Evolutionary conservation across 2,113 vertebrate genomes (phyloP).

Genomic region (Acinonyx jubatus): DNA sequence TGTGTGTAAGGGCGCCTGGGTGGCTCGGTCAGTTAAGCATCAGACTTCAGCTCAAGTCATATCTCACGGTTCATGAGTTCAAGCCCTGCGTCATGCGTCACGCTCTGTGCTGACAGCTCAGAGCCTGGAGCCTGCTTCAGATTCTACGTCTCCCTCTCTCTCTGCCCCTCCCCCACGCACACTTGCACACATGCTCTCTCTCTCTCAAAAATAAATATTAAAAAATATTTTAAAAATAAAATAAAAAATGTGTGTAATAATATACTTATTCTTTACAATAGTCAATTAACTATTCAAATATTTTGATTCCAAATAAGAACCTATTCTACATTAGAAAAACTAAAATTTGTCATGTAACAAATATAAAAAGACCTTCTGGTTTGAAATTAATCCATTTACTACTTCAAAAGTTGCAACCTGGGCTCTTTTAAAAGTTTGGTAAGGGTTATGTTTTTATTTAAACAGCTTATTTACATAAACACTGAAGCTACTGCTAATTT

Average conservation of each 20-base stretch:
- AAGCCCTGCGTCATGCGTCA: too few species aligned
- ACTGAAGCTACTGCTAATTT: neutral
- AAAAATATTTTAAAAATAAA: too few species aligned
- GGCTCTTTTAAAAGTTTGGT: neutral
- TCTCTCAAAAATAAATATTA: too few species aligned
- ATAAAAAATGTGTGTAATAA: neutral
- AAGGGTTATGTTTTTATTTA: slow-evolving; percentile 31
- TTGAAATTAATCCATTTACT: slow-evolving; percentile 14
- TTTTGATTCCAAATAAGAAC: slow-evolving; percentile 45
- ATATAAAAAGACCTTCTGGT: neutral
- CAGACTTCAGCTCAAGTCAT: too few species aligned
- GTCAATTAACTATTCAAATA: neutral
- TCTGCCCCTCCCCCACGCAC: too few species aligned
- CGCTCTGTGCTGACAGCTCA: too few species aligned
- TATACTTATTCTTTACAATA: neutral
- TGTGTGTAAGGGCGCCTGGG: neutral
- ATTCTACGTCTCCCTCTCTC: too few species aligned
- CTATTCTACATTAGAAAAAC: slow-evolving; percentile 23
- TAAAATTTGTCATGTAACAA: slow-evolving; percentile 36
- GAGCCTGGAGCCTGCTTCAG: too few species aligned
- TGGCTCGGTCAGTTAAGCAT: too few species aligned
- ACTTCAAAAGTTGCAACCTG: neutral
- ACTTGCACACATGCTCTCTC: too few species aligned
- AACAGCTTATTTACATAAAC: slow-evolving; percentile 15
- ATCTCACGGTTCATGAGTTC: too few species aligned